A percentile compares a stretch with the other conserved stretches of the same genome.
Conservation (phyloP, 2,113 vertebrate species). For the Silurus asotus region DNA sequence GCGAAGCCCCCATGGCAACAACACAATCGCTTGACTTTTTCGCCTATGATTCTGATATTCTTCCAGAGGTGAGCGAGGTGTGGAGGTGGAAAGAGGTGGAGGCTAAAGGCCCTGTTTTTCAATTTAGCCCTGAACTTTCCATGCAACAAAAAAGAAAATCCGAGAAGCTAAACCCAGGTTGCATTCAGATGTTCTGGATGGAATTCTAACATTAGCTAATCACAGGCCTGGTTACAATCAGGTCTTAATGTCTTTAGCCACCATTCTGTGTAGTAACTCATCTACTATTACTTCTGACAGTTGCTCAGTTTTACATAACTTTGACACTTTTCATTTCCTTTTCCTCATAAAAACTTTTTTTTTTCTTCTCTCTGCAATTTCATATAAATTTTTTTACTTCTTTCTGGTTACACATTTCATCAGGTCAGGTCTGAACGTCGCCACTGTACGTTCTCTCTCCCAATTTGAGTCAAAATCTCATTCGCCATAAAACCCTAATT, state of each 20-base stretch:
- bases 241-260: slow-evolving; percentile 30
- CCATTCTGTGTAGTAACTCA: slow-evolving; percentile 36
- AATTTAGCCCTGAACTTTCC: slow-evolving; percentile 15
- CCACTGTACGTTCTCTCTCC: slow-evolving; percentile 17
- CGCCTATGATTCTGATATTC: slow-evolving; percentile 43
- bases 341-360: slow-evolving; percentile 33
- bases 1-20: slow-evolving; percentile 36
- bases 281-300: slow-evolving; percentile 54
- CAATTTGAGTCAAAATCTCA: slow-evolving; percentile 30
- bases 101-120: slow-evolving; percentile 54
- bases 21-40: slow-evolving; percentile 56
- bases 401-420: slow-evolving; percentile 22
- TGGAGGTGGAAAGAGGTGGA: slow-evolving; percentile 6
- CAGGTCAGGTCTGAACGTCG: slow-evolving; percentile 14
- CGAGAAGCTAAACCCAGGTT: slow-evolving; percentile 14
- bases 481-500: slow-evolving; percentile 20
- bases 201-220: slow-evolving; percentile 2
- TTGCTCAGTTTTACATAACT: slow-evolving; percentile 45
- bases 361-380: slow-evolving; percentile 32
- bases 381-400: slow-evolving; percentile 31
- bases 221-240: neutral
- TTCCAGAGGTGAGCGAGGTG: slow-evolving; percentile 12
- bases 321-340: slow-evolving; percentile 44
- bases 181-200: neutral
- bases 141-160: neutral